Base-by-base conservation (phyloP, 2,113 vertebrate genomes). In the Calypte anna region DNA sequence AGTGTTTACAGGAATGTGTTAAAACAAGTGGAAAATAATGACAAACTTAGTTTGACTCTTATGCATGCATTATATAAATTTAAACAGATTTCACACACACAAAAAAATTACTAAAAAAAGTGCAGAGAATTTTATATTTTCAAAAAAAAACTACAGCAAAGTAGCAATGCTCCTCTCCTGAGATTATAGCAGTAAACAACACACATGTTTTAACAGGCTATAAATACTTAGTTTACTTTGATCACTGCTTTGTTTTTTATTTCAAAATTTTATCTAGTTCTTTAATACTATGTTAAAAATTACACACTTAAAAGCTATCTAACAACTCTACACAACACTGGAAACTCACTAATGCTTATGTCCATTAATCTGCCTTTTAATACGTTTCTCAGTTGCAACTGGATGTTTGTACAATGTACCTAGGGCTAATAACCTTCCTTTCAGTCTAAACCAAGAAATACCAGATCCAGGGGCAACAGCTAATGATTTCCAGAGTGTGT, bases 401-500 rank as follows among this genome's bases (percentile, higher is more conserved):
- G 89, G 46, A 85, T 90, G 46, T 91, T 91, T 94, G 61, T 67
- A 91, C 55, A 86, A 66, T 3, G 1, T 79, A 79, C 53, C 43
- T 57, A 88, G 30, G 78, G 63, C 63, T 91, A 94, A 95, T 66
- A 91, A 67, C 38, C 75, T 85, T 67, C 30, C 38, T 90, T 92
- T 82, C 64, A 83, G 59, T 28, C 67, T 93, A 80, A 92, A 87
- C 40, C 38, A 86, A 88, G 78, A 92, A 80, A 40, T 77, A 90
- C 59, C 38, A 94, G 51, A 91, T 95, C 75, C 82, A 90, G 75
- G 15, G 79, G 75, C 38, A 95, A 86, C 53, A 88, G 61, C 63
- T 80, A 94, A 93, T 82, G 77, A 91, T 85, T 95, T 95, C 88
- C 88, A 95, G 72, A 88, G 57, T 36, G 4, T 92, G 78, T 93